phyloP scores from a whole-genome alignment of 2,888 invertebrate genomes.

The Drepanosiphum platanoidis region DNA sequence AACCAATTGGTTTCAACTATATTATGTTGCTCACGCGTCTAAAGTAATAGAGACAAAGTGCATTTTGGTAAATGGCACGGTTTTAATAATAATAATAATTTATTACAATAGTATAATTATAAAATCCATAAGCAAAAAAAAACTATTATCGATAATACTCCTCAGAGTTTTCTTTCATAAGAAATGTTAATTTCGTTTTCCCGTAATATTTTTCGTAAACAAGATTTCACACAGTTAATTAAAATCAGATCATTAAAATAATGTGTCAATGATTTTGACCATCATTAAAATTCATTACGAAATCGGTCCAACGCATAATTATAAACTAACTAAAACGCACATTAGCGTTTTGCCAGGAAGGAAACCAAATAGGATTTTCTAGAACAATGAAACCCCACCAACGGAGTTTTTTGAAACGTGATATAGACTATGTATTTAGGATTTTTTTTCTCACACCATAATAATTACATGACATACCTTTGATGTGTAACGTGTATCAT shows the following conservation, averaged over 20 bases:
- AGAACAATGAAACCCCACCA: neutral
- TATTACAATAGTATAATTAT: neutral
- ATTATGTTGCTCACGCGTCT: conserved; percentile 1
- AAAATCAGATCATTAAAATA: conserved; percentile 2
- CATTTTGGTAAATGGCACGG: neutral
- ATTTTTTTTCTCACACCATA: neutral
- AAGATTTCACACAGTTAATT: neutral
- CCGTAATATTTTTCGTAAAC: neutral
- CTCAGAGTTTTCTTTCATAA: neutral
- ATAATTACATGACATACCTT: neutral
- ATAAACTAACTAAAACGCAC: conserved; percentile 5
- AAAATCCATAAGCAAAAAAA: neutral
- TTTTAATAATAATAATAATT: neutral
- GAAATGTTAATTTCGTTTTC: neutral
- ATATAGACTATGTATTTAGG: neutral
- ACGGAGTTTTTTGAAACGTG: neutral
- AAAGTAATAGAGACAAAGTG: neutral
- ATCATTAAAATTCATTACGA: neutral
- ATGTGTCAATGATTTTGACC: neutral
- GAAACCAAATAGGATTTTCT: conserved; percentile 10
- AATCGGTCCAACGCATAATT: neutral
- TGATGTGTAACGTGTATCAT: neutral
- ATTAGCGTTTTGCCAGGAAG: neutral
- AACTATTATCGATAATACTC: neutral
- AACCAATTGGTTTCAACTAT: conserved; percentile 5